These are phyloP conservation scores for Crossocerus cetratus DNA, from an alignment of 2,888 invertebrate species.

Conservation along the genomic window DNA sequence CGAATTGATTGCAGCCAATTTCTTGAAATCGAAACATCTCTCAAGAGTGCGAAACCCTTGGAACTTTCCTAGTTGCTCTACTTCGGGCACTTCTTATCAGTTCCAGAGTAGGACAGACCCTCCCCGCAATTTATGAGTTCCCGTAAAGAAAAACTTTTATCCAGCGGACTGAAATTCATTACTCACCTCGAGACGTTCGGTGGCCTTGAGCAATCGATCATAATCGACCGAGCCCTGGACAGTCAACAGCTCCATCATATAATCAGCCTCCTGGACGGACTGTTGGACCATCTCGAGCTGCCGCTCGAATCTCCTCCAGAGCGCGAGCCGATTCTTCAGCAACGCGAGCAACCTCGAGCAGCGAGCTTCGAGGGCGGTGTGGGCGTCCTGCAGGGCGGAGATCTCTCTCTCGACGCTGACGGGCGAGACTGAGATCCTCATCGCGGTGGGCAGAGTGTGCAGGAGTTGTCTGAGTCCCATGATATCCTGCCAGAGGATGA, in stretches of 20 bases:
- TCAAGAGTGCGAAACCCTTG: too few relatives aligned
- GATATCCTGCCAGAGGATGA: conserved; percentile 87
- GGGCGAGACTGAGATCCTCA: conserved; percentile 87
- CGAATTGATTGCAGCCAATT: too few relatives aligned
- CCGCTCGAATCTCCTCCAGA: conserved; percentile 88
- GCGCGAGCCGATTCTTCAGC: conserved; percentile 82
- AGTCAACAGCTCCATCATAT: conserved; percentile 90
- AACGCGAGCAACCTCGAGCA: conserved; percentile 84
- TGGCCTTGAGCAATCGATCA: conserved; percentile 88
- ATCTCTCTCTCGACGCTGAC: conserved; percentile 87
- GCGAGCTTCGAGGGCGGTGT: conserved; percentile 85
- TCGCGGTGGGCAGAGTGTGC: conserved; percentile 87
- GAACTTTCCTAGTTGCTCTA: too few relatives aligned
- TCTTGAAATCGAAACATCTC: too few relatives aligned
- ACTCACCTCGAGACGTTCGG: conserved; percentile 90
- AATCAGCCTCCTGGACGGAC: conserved; percentile 90
- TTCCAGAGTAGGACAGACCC: too few relatives aligned
- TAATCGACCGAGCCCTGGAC: conserved; percentile 92
- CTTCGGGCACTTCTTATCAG: too few relatives aligned
- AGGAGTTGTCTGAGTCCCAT: conserved; percentile 86
- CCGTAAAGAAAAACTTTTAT: too few relatives aligned
- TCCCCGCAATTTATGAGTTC: too few relatives aligned
- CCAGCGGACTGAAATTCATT: too few relatives aligned
- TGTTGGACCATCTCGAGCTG: conserved; percentile 89
- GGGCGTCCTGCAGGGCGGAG: conserved; percentile 85